Evolutionary conservation across 1,140 invertebrate species (phyloP).

Genomic region (Acromyrmex charruanus): DNA sequence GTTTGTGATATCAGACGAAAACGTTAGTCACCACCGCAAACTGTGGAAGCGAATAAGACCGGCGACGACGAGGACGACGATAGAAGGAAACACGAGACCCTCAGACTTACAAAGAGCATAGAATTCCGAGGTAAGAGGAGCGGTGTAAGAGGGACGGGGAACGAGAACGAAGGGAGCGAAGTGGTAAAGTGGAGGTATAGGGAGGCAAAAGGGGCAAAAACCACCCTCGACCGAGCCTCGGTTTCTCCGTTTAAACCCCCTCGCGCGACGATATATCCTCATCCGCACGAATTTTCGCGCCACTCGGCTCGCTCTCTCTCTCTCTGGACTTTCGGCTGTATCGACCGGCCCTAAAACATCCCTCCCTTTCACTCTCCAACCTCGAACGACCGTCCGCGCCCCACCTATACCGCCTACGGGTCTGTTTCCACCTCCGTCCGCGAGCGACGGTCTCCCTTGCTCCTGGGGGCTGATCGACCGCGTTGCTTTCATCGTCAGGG

Average conservation of each 20-base stretch:
- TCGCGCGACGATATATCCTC: slow-evolving; percentile 57
- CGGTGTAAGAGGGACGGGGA: neutral
- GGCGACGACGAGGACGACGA: slow-evolving; percentile 16
- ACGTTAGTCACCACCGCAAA: slow-evolving; percentile 21
- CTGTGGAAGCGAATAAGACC: neutral
- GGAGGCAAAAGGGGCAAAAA: neutral
- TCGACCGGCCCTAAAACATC: slow-evolving; percentile 79
- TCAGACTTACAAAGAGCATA: slow-evolving; percentile 44
- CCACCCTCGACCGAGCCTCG: slow-evolving; percentile 25
- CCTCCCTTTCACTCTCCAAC: slow-evolving; percentile 62
- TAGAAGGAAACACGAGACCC: slow-evolving; percentile 50
- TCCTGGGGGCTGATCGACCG: slow-evolving; percentile 54
- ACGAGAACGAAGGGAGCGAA: too few species aligned
- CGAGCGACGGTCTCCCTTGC: slow-evolving; percentile 57
- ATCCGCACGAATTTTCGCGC: slow-evolving; percentile 74
- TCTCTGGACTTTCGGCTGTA: slow-evolving; percentile 82
- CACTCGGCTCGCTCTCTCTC: slow-evolving; percentile 68
- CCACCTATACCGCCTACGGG: slow-evolving; percentile 22
- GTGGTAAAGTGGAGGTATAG: too few species aligned
- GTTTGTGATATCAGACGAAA: slow-evolving; percentile 31
- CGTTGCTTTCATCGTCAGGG: slow-evolving; percentile 33
- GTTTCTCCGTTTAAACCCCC: slow-evolving; percentile 39
- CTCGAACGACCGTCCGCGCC: slow-evolving; percentile 41
- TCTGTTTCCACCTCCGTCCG: slow-evolving; percentile 61
- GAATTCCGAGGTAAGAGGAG: neutral